Base-by-base conservation (phyloP, 2,888 invertebrate species). In the Alitta virens region DNA sequence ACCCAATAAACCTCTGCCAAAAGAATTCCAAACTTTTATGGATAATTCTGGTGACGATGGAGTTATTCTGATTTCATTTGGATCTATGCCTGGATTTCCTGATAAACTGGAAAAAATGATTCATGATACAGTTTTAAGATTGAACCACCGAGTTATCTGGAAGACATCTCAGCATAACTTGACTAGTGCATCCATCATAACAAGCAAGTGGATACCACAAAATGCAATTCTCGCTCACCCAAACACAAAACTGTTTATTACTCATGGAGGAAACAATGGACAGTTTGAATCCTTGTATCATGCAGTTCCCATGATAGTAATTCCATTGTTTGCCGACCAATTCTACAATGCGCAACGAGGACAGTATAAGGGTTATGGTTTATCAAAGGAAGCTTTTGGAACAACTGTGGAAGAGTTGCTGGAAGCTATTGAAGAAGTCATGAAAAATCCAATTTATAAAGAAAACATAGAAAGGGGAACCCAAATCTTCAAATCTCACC, bases 231-330 rank as follows among this genome's bases (percentile, higher is more conserved):
- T 74, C 18, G 72, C 61, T 21, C 71, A 74, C 51, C 54, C 58
- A 1, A 72, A 69, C 14, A 62, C 63, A 5, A 70, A 66, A 60
- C 55, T 70, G 23, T 71, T 74, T 57, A 65, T 74, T 14, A 67
- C 71, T 2, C 74, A 74, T 55, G 71, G 72, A 52, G 74, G 74
- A 1, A 65, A 56, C 43, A 70, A 68, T 54, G 69, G 72, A 1
- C 64, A 64, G 21, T 68, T 62, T 62, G 72, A 74, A 55, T 69
- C 65, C 3, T 27, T 74, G n/a, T 71, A 67, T 49, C 68, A 71
- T 56, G 71, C 63, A 0, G 69, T 73, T 5, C 74, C 74, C 1
- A 69, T 72, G 61, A 55, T 74, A 2, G 65, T 66, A 1, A 38
- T 71, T n/a, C 72, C 74, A 2, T 25, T 72, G 0, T 64, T 63